phyloP scores from a whole-genome alignment of 2,113 vertebrate genomes.

The Scalopus aquaticus region DNA sequence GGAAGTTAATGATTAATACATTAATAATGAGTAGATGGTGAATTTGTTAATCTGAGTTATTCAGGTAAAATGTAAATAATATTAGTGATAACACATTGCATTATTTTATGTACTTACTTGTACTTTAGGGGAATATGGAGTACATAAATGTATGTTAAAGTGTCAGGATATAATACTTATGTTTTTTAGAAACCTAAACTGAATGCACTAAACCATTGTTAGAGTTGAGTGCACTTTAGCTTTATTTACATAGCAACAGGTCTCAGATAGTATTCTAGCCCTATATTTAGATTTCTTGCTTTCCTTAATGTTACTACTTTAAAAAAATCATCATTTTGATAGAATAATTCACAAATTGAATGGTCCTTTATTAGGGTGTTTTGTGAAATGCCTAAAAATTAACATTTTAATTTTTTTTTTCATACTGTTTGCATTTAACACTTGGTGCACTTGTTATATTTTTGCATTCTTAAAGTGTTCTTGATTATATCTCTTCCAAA shows the following conservation, averaged over 20 bases:
- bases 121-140: neutral
- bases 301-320: neutral
- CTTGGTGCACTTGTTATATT: slow-evolving; percentile 60
- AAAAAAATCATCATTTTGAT: slow-evolving; percentile 15
- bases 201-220: neutral
- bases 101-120: neutral
- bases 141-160: neutral
- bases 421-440: slow-evolving; percentile 58
- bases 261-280: neutral
- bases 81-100: neutral
- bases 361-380: neutral
- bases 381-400: slow-evolving; percentile 66
- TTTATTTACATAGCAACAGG: neutral
- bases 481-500: slow-evolving; percentile 60
- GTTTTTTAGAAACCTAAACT: neutral
- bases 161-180: neutral
- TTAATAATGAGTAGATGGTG: neutral
- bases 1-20: neutral
- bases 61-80: neutral
- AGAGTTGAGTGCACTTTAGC: slow-evolving; percentile 2
- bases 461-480: slow-evolving; percentile 61
- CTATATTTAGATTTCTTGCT: neutral
- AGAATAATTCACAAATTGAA: neutral
- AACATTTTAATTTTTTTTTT: too few relatives aligned
- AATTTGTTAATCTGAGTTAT: neutral